Evolutionary conservation across 2,797 vertebrate species (phyloP), one percentile per base, ranked within the genome.

Genomic region (Mormyrops boulengeri): DNA sequence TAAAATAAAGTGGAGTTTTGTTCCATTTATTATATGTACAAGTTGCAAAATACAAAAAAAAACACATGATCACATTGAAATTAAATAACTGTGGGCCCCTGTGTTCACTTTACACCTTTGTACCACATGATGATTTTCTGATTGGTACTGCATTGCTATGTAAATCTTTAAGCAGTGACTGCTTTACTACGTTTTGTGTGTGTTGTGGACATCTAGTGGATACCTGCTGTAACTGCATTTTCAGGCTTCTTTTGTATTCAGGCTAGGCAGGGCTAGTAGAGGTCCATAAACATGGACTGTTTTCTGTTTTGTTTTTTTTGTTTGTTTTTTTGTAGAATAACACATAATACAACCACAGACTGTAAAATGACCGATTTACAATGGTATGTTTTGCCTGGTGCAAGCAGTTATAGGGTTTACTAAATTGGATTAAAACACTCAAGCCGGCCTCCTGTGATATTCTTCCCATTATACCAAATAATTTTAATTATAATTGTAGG

Each of bases 341-440:
- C 69, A 38, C 66, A 66, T 26, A 77, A 9, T 90, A 89, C 93
- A 95, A 96, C 96, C 95, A 95, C 96, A 96, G 94, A 95, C 93
- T 93, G 66, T 91, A 90, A 89, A 87, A 53, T 89, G 89, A 89
- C 88, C 90, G 90, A 91, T 91, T 91, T 90, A 89, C 90, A 69
- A 44, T 89, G 89, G 77, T 69, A 91, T 84, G 90, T 92, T 92
- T 95, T 96, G 95, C 95, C 95, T 95, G 95, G 95, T 93, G 95
- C 95, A 95, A 94, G 91, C 89, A 93, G 91, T 91, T 89, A 90
- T 90, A 93, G 90, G 91, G 92, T 90, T 82, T 90, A 90, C 91
- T 88, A 89, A 89, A 66, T 14, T 12, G 87, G 92, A 92, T 47
- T 85, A 91, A 91, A 57, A 89, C 8, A 11, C 66, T 87, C 57